Evolutionary conservation across 2,113 vertebrate species (phyloP).

Genomic region (Phyllostomus discolor): DNA sequence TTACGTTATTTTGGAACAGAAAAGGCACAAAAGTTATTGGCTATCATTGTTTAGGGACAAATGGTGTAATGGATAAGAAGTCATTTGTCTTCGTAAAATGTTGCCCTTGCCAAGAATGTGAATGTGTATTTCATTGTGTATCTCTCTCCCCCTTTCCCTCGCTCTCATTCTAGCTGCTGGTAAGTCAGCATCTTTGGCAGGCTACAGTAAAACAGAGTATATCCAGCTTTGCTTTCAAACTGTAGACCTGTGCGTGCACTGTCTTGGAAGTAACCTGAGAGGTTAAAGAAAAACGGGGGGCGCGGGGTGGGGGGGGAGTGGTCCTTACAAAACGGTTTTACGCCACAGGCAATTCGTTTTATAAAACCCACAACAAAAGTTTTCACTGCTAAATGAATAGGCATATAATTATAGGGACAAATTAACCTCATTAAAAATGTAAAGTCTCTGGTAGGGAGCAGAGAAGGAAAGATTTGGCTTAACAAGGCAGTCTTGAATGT

Average conservation of each 20-base stretch:
- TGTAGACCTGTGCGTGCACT: not conserved
- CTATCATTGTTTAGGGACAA: conserved; percentile 60
- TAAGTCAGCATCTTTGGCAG: conserved; percentile 64
- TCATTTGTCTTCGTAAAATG: conserved; percentile 70
- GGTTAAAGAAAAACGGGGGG: conserved; percentile 43
- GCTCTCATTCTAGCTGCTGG: conserved; percentile 33
- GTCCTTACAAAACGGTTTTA: conserved; percentile 30
- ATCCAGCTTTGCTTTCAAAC: conserved; percentile 67
- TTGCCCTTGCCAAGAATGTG: conserved; percentile 60
- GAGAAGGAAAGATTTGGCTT: not conserved
- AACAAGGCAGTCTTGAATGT: not conserved
- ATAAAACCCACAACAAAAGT: conserved; percentile 49
- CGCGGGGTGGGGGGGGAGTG: not conserved
- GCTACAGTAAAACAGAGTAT: conserved; percentile 27
- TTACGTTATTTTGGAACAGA: conserved; percentile 59
- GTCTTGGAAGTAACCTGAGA: conserved; percentile 66
- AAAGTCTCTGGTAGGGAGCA: not conserved
- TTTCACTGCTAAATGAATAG: conserved; percentile 41
- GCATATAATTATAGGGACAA: conserved; percentile 40
- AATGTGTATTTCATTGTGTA: conserved; percentile 11
- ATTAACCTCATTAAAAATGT: conserved; percentile 53
- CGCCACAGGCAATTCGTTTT: conserved; percentile 36
- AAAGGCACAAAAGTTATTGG: conserved; percentile 8
- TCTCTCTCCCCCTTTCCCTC: not conserved
- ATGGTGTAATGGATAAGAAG: conserved; percentile 64